These are phyloP conservation scores for Brachyopa scutellaris DNA, from an alignment of 2,888 invertebrate genomes.

Conservation along the genomic window DNA sequence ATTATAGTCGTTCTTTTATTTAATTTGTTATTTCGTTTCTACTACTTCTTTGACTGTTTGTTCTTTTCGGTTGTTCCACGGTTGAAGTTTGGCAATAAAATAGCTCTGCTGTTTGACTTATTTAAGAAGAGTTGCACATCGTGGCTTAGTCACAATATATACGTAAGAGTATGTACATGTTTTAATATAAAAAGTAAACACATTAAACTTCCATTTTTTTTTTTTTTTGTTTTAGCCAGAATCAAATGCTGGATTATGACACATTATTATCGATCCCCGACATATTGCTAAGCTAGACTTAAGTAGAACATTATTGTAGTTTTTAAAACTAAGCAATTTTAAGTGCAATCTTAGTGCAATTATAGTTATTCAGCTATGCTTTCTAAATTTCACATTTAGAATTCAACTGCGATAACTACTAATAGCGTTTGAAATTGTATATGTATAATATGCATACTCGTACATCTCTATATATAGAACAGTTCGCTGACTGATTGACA, in stretches of 20 bases:
- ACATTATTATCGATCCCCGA: no score
- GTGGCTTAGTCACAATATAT: constrained; percentile 40
- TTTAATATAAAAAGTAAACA: background rate
- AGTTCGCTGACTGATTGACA: no score
- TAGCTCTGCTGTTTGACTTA: constrained; percentile 37
- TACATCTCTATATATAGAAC: no score
- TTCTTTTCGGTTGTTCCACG: constrained; percentile 15
- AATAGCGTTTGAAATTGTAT: no score
- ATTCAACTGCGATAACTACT: no score
- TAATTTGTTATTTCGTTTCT: background rate
- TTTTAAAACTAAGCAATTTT: no score
- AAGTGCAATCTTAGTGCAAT: no score
- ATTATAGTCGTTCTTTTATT: constrained; percentile 15
- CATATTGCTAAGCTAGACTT: background rate
- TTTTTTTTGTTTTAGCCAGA: background rate
- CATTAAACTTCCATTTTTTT: constrained; percentile 1
- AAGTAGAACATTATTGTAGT: no score
- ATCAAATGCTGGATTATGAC: background rate
- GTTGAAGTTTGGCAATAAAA: constrained; percentile 24
- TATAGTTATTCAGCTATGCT: no score
- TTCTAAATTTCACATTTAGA: no score
- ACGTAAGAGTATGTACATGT: background rate
- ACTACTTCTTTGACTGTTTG: constrained; percentile 8
- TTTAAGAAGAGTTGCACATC: constrained; percentile 33
- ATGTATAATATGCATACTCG: no score